These are phyloP conservation scores for Agrenia bidenticulata DNA, from an alignment of 2,888 invertebrate species.

Conservation along the genomic window DNA sequence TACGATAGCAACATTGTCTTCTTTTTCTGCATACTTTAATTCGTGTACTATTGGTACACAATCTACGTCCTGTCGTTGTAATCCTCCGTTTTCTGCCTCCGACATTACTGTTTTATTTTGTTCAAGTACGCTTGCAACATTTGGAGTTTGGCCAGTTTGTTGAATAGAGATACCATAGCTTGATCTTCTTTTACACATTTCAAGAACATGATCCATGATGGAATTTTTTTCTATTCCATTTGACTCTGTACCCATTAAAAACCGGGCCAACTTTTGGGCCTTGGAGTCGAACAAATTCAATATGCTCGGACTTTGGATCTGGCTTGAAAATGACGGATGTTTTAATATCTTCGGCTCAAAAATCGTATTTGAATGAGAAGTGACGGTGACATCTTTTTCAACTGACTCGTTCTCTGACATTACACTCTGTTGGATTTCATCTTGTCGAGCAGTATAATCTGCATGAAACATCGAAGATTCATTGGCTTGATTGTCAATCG, in stretches of 20 bases:
- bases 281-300: background rate
- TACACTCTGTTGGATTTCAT: background rate
- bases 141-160: no score
- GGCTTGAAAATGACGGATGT: background rate
- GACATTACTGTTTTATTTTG: no score
- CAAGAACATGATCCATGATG: constrained; percentile 38
- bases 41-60: no score
- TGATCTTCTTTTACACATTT: constrained; percentile 31
- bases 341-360: background rate
- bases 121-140: no score
- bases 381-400: background rate
- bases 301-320: background rate
- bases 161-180: no score
- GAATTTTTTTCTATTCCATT: constrained; percentile 24
- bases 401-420: background rate
- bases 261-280: constrained; percentile 19
- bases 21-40: no score
- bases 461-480: constrained; percentile 26
- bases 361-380: background rate
- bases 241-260: constrained; percentile 33
- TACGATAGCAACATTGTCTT: no score
- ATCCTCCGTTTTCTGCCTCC: no score
- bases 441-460: constrained; percentile 1
- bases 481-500: constrained; percentile 25
- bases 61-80: no score